A percentile compares a stretch with the other conserved stretches of the same genome.
phyloP scores from a whole-genome alignment of 2,888 invertebrate species.

The Leptinotarsa haldemani region DNA sequence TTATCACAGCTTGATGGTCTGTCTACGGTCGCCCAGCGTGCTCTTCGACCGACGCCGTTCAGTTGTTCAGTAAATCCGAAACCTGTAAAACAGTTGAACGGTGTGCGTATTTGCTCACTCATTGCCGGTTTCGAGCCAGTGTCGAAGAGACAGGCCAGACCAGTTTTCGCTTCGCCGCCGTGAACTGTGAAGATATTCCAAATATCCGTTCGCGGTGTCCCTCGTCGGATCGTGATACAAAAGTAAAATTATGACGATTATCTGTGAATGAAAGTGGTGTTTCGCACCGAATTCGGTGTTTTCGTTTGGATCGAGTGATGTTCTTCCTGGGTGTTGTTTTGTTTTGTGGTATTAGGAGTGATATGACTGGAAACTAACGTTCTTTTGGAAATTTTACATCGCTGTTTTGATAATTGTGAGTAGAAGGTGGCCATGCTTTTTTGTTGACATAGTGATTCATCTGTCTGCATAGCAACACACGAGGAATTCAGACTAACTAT shows the following conservation, averaged over 20 bases:
- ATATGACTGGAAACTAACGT: constrained; percentile 3
- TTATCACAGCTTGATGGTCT: constrained; percentile 20
- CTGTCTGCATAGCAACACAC: too few relatives aligned
- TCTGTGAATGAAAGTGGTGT: constrained; percentile 21
- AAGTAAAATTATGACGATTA: constrained; percentile 29
- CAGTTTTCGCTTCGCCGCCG: constrained; percentile 28
- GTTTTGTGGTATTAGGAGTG: constrained; percentile 12
- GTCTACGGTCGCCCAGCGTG: constrained; percentile 13
- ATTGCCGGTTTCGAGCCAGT: constrained; percentile 21
- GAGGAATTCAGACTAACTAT: too few relatives aligned
- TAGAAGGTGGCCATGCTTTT: neutral
- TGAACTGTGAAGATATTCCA: constrained; percentile 33
- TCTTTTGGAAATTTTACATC: constrained; percentile 1
- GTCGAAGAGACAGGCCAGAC: constrained; percentile 25
- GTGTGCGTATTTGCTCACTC: constrained; percentile 31
- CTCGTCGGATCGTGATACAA: constrained; percentile 26
- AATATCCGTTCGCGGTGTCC: constrained; percentile 21
- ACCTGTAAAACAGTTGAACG: constrained; percentile 35
- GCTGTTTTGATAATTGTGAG: constrained; percentile 18
- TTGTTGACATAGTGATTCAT: neutral
- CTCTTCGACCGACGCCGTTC: constrained; percentile 23
- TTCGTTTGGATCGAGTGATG: constrained; percentile 2
- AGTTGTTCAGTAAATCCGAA: constrained; percentile 20
- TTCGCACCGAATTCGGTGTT: constrained; percentile 11
- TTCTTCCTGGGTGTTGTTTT: constrained; percentile 5